A percentile compares a stretch with the other conserved stretches of the same genome.
Conservation (phyloP, 2,797 vertebrate species). For the Lithobates sylvaticus region DNA sequence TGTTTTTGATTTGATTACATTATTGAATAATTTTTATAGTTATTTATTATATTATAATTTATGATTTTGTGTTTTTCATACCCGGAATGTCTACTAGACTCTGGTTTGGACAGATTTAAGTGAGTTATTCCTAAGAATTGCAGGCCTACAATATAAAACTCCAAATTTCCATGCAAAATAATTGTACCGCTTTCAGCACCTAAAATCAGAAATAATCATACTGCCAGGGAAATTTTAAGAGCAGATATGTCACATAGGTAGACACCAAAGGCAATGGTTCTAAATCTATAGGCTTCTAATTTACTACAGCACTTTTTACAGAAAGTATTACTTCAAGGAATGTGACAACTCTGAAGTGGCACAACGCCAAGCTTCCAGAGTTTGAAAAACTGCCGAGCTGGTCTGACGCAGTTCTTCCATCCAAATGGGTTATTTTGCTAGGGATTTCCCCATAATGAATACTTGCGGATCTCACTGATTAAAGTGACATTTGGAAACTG, state of each 20-base stretch:
- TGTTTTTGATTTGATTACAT: too few relatives aligned
- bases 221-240: too few relatives aligned
- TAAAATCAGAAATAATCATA: too few relatives aligned
- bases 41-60: too few relatives aligned
- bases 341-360: conserved; percentile 4
- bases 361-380: not conserved
- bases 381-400: conserved; percentile 1
- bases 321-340: not conserved
- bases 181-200: too few relatives aligned
- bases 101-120: too few relatives aligned
- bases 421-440: conserved; percentile 29
- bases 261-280: not conserved
- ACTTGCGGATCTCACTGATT: conserved; percentile 29
- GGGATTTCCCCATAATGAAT: conserved; percentile 39
- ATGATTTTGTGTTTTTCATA: too few relatives aligned
- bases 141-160: too few relatives aligned
- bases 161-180: too few relatives aligned
- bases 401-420: conserved; percentile 41
- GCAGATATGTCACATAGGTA: not conserved
- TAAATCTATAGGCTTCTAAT: not conserved
- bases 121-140: too few relatives aligned
- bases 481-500: conserved; percentile 34
- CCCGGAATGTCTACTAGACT: too few relatives aligned
- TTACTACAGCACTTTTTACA: not conserved
- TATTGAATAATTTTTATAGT: too few relatives aligned